Base-by-base conservation (phyloP, 2,888 invertebrate species). In the Meloe dianella region DNA sequence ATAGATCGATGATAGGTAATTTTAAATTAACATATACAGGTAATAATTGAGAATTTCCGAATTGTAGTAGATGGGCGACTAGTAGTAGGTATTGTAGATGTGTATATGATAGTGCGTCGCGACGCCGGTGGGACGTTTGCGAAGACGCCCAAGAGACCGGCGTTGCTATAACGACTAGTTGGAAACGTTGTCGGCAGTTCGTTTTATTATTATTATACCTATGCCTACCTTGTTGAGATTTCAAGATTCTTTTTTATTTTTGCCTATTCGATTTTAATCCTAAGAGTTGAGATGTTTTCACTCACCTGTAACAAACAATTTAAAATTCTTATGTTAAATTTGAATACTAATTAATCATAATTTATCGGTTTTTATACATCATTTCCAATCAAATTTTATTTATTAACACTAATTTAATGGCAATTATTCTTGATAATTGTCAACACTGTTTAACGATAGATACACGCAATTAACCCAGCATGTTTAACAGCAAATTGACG, bases 151-250 rank as follows among this genome's bases (percentile, higher is more conserved):
- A 60, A 58, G 67, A 70, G 70, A 70, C 70, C 51, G 60, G 32
- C 66, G 70, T 70, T 70, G 67, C 70, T 65, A 70, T 70, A 70
- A 70, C 70, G 70, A 67, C 70, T 65, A 61, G 64, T 62, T 66
- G 38, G 68, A 64, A 68, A 65, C 60, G 62, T 65, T 56, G 66
- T 17, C 63, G n/a, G 7, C 38, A 22, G 12, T 47, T 29, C 61
- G 41, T 66, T 64, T 64, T 67, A n/a, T n/a, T n/a, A n/a, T n/a
- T n/a, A n/a, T n/a, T n/a, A n/a, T n/a, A n/a, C n/a, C n/a, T n/a
- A 60, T 69, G 61, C 69, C 63, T 70, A 70, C 67, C 65, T 67
- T 64, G 69, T 66, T 57, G 66, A 60, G 69, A 66, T 69, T 69
- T 66, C 62, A 60, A 61, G 24, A 47, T 57, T 32, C 38, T 58